Base-by-base conservation (phyloP, 2,113 vertebrate genomes). In the Xenopus borealis region DNA sequence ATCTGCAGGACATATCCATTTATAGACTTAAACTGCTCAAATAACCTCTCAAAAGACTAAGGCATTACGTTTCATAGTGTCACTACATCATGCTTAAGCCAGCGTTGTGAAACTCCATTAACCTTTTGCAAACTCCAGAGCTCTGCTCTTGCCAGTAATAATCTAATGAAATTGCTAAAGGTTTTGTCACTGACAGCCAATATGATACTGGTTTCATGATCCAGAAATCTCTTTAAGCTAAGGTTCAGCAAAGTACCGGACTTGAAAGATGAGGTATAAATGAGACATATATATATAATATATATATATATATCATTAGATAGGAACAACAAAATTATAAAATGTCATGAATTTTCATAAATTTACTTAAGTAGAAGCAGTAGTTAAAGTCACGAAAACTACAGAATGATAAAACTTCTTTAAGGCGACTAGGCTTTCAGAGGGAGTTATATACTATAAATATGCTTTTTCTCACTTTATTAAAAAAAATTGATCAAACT, bases 61-160 rank as follows among this genome's bases (percentile, higher is more conserved):
- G 67, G 67, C 67, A 70, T 52, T 77, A 65, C 14, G 67, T 77
- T 77, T 70, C 74, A 63, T 30, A 70, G 74, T 63, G 68, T 77
- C 74, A 77, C 67, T 77, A 77, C 74, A 77, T 77, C 74, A 77
- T 77, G 74, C 74, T 77, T 70, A 57, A 77, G 74, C 70, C 74
- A 77, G 74, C 64, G 66, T 77, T 77, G 74, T 77, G 74, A 77
- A 77, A 77, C 67, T 77, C 74, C 67, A 77, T 77, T 77, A 77
- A 77, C 67, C 74, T 77, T 77, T 77, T 70, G 74, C 47, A 77
- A 77, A 70, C 66, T 77, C 59, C 66, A 64, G 59, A 77, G 74
- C 74, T 77, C 67, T 70, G 74, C 64, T 70, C 74, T 77, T 77
- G 66, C 74, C 74, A 77, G 61, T 70, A 77, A 70, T 70, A 77